Base-by-base conservation (phyloP, 2,888 invertebrate species). In the Hemicrepidius hirtus region DNA sequence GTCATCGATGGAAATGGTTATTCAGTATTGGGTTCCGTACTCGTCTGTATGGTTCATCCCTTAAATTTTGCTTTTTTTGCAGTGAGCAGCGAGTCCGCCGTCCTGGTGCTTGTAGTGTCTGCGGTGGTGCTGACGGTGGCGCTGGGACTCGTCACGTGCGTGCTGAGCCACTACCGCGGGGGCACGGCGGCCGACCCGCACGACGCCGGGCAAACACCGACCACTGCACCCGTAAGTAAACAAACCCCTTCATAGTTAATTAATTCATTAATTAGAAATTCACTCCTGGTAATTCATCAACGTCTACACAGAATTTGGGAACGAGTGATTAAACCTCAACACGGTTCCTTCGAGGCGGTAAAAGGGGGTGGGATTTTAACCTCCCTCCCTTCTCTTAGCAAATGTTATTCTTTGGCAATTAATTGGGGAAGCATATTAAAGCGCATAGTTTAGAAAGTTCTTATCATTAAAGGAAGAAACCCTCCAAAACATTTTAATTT, bases 131-230 rank as follows among this genome's bases (percentile, higher is more conserved):
- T 84, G 78, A 83, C 84, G 77, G 81, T 82, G 79, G 83, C 84
- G 74, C 82, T 85, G 82, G 84, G 85, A 80, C 83, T 85, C 81
- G 84, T 84, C 88, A 88, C 87, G 88, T 89, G 88, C 84, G 83
- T 87, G 87, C 88, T 89, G 89, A 89, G 88, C 88, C 89, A 89
- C 87, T 89, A 90, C 88, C 89, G 89, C 88, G 80, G 82, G 80
- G 80, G 80, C 78, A 81, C 82, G 81, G 82, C 83, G 78, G 82
- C 83, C 82, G 80, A 82, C 80, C 84, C 84, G 82, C 82, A 84
- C 81, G 81, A 84, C 83, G 83, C 81, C 83, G 84, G 83, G 81
- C 83, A 81, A 81, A 83, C 83, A 82, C 83, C 84, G 83, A 84
- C 82, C 82, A 82, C 84, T 81, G 83, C 84, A 85, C 84, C 85